phyloP scores from a whole-genome alignment of 1,140 invertebrate species.

The Atta colombica region DNA sequence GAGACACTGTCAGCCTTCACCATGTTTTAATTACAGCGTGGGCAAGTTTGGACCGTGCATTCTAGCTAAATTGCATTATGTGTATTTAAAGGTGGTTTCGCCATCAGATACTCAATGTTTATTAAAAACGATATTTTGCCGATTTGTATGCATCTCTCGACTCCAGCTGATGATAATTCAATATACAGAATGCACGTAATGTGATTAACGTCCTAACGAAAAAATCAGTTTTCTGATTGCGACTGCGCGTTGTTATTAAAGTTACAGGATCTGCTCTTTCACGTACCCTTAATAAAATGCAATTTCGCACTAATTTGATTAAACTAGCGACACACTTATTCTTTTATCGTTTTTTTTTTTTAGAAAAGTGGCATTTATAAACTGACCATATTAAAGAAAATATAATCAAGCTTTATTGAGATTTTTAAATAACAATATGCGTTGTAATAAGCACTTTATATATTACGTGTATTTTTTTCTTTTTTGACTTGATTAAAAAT shows the following conservation, averaged over 20 bases:
- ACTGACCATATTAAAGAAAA: background rate
- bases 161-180: conserved; percentile 24
- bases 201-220: background rate
- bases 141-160: conserved; percentile 16
- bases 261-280: conserved; percentile 9
- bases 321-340: background rate
- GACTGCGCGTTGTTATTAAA: conserved; percentile 36
- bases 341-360: background rate
- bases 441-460: background rate
- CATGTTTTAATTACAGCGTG: conserved; percentile 1
- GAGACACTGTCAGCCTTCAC: background rate
- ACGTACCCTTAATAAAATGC: background rate
- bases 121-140: conserved; percentile 39
- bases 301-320: conserved; percentile 14
- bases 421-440: background rate
- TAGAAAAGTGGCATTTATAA: conserved; percentile 2
- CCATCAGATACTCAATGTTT: conserved; percentile 39
- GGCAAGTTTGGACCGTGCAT: conserved; percentile 29
- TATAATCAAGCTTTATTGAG: background rate
- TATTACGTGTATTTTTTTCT: background rate
- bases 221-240: conserved; percentile 20
- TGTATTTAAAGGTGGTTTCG: conserved; percentile 49
- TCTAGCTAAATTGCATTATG: conserved; percentile 47
- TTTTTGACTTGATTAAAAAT: conserved; percentile 12
- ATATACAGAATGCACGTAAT: conserved; percentile 14